phyloP scores from a whole-genome alignment of 2,797 vertebrate genomes.

The Atherinosoma microstoma region DNA sequence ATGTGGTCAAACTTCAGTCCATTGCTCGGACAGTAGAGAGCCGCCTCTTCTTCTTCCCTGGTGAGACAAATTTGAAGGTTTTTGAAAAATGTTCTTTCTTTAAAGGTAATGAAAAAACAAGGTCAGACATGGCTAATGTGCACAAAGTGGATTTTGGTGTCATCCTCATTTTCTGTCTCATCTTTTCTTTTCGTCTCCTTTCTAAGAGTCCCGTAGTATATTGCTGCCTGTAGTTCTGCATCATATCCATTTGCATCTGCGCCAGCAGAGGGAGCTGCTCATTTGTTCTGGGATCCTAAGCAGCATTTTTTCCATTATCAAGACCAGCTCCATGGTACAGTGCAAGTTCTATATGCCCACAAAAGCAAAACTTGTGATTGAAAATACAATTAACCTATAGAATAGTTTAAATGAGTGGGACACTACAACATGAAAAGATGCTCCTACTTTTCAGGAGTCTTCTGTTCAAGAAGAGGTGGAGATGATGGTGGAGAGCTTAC shows the following conservation, averaged over 20 bases:
- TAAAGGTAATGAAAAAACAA: background rate
- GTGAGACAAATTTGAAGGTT: conserved; percentile 72
- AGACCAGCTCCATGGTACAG: conserved; percentile 93
- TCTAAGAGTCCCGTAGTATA: conserved; percentile 94
- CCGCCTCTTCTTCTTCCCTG: conserved; percentile 96
- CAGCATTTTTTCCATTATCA: conserved; percentile 99
- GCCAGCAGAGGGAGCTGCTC: conserved; percentile 98
- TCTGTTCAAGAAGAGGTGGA: conserved; percentile 98
- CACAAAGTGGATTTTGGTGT: background rate
- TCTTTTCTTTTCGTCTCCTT: background rate
- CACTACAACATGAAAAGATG: background rate
- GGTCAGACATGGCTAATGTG: background rate
- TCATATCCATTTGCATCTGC: conserved; percentile 97
- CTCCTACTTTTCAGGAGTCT: conserved; percentile 85
- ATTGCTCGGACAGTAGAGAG: conserved; percentile 97
- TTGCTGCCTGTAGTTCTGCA: conserved; percentile 97
- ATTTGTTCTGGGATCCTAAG: conserved; percentile 98
- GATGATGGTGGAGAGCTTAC: conserved; percentile 99
- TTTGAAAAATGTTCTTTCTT: conserved; percentile 10
- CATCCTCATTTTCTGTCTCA: background rate
- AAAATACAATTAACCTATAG: background rate
- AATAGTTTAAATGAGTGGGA: background rate
- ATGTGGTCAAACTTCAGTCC: conserved; percentile 98
- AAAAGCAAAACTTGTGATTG: background rate
- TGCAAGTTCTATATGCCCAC: background rate